Conservation (phyloP, 1,140 invertebrate genomes). For the Nasonia longicornis region DNA sequence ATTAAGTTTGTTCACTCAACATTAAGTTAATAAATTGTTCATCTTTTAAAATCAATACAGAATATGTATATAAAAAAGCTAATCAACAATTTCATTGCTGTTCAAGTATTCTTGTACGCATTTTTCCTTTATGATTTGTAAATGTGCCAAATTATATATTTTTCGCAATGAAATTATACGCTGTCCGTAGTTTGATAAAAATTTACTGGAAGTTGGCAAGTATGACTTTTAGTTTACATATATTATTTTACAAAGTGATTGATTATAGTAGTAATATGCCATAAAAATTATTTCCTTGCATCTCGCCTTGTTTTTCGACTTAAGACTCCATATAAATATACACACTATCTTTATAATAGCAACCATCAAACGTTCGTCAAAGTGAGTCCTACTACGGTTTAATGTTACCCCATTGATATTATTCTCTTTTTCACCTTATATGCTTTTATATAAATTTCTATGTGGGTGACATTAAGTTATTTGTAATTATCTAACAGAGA, state of each 20-base stretch:
- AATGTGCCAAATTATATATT: slow-evolving; percentile 14
- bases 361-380: slow-evolving; percentile 35
- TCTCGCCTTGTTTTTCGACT: slow-evolving; percentile 39
- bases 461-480: slow-evolving; percentile 32
- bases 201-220: slow-evolving; percentile 42
- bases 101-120: slow-evolving; percentile 28
- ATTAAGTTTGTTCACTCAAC: slow-evolving; percentile 22
- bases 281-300: slow-evolving; percentile 51
- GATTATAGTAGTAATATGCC: slow-evolving; percentile 53
- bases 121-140: slow-evolving; percentile 23
- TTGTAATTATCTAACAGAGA: slow-evolving; percentile 36
- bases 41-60: slow-evolving; percentile 33
- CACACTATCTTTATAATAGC: slow-evolving; percentile 36
- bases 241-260: slow-evolving; percentile 53
- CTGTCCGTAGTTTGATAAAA: slow-evolving; percentile 33
- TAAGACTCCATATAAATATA: slow-evolving; percentile 44
- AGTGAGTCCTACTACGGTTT: slow-evolving; percentile 30
- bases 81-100: slow-evolving; percentile 39
- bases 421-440: slow-evolving; percentile 25
- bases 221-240: slow-evolving; percentile 46
- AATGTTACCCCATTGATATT: neutral
- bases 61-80: slow-evolving; percentile 33
- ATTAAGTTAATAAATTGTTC: slow-evolving; percentile 18
- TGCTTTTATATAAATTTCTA: slow-evolving; percentile 21
- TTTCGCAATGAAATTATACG: slow-evolving; percentile 24